Percentiles rank a stretch among this genome's conserved stretches.
These are phyloP conservation scores for Sylvia atricapilla DNA, from an alignment of 2,113 vertebrate genomes.

Conservation along the genomic window DNA sequence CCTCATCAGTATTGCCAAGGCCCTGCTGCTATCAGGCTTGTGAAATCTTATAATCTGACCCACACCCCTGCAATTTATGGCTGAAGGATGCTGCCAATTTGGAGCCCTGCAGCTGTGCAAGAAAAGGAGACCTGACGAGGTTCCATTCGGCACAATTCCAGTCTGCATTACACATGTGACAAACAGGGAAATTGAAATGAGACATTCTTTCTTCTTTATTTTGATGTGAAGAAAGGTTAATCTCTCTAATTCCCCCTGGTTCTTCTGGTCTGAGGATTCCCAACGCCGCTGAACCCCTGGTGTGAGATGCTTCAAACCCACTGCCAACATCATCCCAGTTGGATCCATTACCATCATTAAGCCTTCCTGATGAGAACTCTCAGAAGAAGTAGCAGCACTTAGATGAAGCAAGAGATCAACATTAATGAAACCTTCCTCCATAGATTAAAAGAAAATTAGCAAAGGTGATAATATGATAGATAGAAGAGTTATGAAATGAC, in stretches of 20 bases:
- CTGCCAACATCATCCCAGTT: neutral
- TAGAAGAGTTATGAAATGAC: neutral
- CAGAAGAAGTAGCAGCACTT: neutral
- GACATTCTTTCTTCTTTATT: neutral
- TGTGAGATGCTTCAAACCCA: neutral
- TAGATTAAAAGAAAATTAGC: neutral
- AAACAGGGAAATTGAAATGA: neutral
- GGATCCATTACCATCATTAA: neutral
- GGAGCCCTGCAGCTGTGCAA: neutral
- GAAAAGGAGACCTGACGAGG: neutral
- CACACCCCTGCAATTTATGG: neutral
- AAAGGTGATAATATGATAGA: conserved; percentile 12
- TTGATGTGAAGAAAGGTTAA: neutral
- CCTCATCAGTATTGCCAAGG: neutral
- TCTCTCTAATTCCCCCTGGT: neutral
- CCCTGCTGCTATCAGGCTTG: neutral
- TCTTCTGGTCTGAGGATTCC: conserved; percentile 6
- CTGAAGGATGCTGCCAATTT: neutral
- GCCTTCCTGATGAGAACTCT: neutral
- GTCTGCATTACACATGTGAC: neutral
- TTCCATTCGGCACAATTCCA: neutral
- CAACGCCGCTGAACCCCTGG: neutral
- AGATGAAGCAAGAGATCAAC: neutral
- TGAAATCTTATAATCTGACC: neutral
- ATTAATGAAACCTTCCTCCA: conserved; percentile 1